Evolutionary conservation across 2,797 vertebrate species (phyloP).

Genomic region (Linurgus olivaceus): DNA sequence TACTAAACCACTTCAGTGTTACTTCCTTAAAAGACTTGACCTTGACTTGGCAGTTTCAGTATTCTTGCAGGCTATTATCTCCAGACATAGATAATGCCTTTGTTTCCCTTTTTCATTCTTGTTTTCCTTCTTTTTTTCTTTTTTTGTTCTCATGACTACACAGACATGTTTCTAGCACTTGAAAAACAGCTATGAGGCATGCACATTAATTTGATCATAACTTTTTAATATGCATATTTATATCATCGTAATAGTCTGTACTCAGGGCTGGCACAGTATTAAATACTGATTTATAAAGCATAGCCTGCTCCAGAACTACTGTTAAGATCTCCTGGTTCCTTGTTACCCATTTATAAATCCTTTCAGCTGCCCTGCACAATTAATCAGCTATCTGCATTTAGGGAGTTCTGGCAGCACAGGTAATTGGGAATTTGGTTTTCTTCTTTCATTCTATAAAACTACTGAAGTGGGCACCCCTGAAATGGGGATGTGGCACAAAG

Average conservation of each 20-base stretch:
- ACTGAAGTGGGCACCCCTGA: background rate
- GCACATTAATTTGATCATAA: conserved; percentile 59
- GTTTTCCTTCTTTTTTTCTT: background rate
- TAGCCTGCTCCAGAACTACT: conserved; percentile 16
- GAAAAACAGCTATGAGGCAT: conserved; percentile 47
- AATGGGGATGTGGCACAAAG: background rate
- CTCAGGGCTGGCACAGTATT: conserved; percentile 36
- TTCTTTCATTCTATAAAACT: background rate
- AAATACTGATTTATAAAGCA: conserved; percentile 62
- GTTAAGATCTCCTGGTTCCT: conserved; percentile 34
- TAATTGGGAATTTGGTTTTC: background rate
- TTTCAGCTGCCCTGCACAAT: conserved; percentile 21
- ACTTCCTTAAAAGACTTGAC: background rate
- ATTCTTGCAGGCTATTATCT: background rate
- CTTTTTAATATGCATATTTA: conserved; percentile 58
- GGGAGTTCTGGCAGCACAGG: background rate
- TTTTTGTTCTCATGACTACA: background rate
- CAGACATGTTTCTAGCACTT: background rate
- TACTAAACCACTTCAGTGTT: background rate
- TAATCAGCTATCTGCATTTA: background rate
- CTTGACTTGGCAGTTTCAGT: background rate
- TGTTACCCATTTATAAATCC: conserved; percentile 31
- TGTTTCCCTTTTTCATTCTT: background rate
- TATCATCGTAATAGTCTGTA: conserved; percentile 21
- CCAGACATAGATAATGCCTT: background rate